Evolutionary conservation across 35 echinoderm and acorn worm genomes (phyloP), one percentile per base, ranked within the genome.

Genomic region (Anneissia japonica): DNA sequence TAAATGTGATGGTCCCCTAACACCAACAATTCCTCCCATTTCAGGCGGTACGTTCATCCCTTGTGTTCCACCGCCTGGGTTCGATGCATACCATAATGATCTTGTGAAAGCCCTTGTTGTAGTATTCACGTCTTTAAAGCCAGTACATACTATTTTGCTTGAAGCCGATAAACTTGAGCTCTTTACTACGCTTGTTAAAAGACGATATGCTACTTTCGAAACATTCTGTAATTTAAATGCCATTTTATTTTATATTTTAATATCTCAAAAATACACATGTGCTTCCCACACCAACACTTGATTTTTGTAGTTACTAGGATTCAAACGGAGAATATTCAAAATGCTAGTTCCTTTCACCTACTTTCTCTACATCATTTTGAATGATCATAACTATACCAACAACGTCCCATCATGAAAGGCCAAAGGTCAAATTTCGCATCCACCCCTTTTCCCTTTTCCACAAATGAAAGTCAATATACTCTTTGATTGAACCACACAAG

Each of bases 81-180:
- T 90, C 37, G 35, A n/a, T 64, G 51, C 35, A 75, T 89, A 89
- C 91, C 91, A 93, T 76, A 93, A 85, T 39, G 91, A 93, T 33
- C 91, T 37, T 21, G 86, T 76, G 32, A 88, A 93, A 13, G 86
- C 39, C 21, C 86, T 74, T 3, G 86, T 36, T 16, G 51, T 19
- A 16, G 19, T 64, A 23, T 64, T 64, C 9, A 64, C 34, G 36
- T 81, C 26, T 38, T 7, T 30, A 36, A 36, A 9, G 16, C n/a
- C n/a, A 39, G 14, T 35, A 26, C 9, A 81, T 26, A 81, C 51
- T 64, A 64, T 9, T 64, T 23, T 64, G 51, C 21, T 64, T 64
- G 51, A 64, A 23, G 6, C 51, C 19, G 51, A 64, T 16, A 64
- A 16, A 26, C 51, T 16, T 64, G 40, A 45, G 26, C 9, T 64